phyloP scores from a whole-genome alignment of 64 coral and sea anemone species.

The Porites australiensis region DNA sequence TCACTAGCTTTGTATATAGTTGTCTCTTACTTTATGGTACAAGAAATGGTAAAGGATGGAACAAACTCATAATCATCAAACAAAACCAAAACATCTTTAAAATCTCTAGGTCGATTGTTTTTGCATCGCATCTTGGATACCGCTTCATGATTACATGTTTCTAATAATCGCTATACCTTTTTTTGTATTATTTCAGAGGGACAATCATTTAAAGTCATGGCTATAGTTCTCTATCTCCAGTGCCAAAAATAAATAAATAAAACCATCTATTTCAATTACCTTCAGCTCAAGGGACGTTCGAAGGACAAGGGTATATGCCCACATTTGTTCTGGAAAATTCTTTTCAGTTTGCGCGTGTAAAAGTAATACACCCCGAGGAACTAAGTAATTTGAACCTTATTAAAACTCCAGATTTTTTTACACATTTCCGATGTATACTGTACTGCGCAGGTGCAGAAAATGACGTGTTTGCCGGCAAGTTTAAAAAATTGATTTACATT shows the following conservation, averaged over 20 bases:
- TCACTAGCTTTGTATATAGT: neutral
- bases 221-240: neutral
- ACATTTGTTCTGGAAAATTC: neutral
- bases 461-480: too few species aligned
- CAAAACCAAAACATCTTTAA: slow-evolving; percentile 4
- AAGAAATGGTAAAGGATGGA: neutral
- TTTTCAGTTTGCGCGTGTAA: neutral
- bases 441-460: too few species aligned
- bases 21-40: neutral
- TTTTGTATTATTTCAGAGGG: neutral
- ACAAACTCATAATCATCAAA: neutral
- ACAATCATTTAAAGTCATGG: neutral
- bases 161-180: neutral
- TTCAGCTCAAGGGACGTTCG: neutral
- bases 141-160: slow-evolving; percentile 10
- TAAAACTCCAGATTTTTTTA: neutral
- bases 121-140: neutral
- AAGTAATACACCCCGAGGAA: neutral
- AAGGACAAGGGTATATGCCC: neutral
- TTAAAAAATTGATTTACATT: too few species aligned
- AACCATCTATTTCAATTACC: neutral
- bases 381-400: neutral
- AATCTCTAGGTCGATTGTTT: neutral
- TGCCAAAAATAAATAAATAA: neutral
- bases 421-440: too few species aligned